A percentile compares a stretch with the other conserved stretches of the same genome.
These are phyloP conservation scores for Geococcyx californianus DNA, from an alignment of 2,113 vertebrate species.

Conservation along the genomic window DNA sequence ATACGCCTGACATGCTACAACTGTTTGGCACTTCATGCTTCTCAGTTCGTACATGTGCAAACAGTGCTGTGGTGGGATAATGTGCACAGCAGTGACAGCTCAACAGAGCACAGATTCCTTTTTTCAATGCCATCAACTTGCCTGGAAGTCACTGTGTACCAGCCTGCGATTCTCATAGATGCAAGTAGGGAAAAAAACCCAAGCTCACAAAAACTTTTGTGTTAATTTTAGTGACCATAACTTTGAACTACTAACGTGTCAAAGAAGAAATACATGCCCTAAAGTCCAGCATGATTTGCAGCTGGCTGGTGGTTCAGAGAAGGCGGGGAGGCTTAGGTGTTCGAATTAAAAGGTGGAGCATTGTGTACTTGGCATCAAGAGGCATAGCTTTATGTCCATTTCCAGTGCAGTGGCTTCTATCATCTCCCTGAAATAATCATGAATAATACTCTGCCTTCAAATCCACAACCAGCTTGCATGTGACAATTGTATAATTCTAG, in stretches of 20 bases:
- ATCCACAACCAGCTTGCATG: neutral
- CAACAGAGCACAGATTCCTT: neutral
- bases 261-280: accelerated
- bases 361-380: neutral
- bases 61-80: neutral
- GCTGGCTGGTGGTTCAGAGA: neutral
- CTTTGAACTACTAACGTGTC: neutral
- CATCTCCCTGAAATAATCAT: neutral
- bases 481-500: neutral
- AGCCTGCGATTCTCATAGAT: neutral
- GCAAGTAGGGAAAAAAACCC: neutral
- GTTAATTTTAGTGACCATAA: neutral
- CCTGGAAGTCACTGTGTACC: neutral
- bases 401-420: neutral
- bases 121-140: neutral
- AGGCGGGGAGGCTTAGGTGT: neutral
- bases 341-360: neutral
- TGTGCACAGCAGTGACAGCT: neutral
- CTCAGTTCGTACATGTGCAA: accelerated
- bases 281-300: neutral
- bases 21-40: neutral
- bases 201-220: neutral
- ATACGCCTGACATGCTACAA: neutral
- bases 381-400: neutral
- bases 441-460: neutral